These are phyloP conservation scores for Eulithis testata DNA, from an alignment of 2,888 invertebrate species.

Conservation along the genomic window DNA sequence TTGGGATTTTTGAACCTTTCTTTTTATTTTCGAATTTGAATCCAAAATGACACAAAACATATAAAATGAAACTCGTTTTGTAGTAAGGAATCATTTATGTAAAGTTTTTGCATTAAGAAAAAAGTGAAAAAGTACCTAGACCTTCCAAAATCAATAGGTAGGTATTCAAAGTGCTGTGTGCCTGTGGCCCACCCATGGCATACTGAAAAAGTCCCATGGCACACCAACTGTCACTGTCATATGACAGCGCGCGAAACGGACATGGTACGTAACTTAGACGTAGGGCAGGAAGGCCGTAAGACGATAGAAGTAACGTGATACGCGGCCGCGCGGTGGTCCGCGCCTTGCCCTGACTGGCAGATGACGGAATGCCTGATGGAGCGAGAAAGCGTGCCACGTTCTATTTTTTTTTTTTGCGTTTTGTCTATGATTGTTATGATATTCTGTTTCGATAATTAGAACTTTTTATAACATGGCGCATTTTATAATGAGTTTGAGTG, in stretches of 20 bases:
- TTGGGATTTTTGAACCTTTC: too few relatives aligned
- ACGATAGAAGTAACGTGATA: slow-evolving; percentile 81
- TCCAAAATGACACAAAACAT: too few relatives aligned
- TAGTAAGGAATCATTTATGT: too few relatives aligned
- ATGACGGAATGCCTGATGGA: slow-evolving; percentile 82
- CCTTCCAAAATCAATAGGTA: slow-evolving; percentile 28
- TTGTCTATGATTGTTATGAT: slow-evolving; percentile 52
- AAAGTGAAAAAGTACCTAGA: slow-evolving; percentile 11
- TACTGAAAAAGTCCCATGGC: slow-evolving; percentile 59
- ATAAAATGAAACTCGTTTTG: too few relatives aligned
- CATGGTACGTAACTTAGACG: slow-evolving; percentile 80
- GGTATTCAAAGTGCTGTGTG: slow-evolving; percentile 11
- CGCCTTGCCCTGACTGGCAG: slow-evolving; percentile 75
- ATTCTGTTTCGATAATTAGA: slow-evolving; percentile 24
- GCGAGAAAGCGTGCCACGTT: slow-evolving; percentile 81
- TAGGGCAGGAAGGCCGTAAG: slow-evolving; percentile 81
- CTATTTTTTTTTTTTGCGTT: slow-evolving; percentile 59
- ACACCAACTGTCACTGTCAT: slow-evolving; percentile 76
- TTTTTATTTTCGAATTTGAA: too few relatives aligned
- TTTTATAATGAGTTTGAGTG: neutral
- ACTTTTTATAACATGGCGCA: neutral
- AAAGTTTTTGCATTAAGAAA: too few relatives aligned
- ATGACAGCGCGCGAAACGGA: slow-evolving; percentile 73
- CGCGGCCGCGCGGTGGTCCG: slow-evolving; percentile 76
- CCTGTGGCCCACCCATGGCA: slow-evolving; percentile 49